phyloP scores from a whole-genome alignment of 2,888 invertebrate species.

The Punctoribates punctum region DNA sequence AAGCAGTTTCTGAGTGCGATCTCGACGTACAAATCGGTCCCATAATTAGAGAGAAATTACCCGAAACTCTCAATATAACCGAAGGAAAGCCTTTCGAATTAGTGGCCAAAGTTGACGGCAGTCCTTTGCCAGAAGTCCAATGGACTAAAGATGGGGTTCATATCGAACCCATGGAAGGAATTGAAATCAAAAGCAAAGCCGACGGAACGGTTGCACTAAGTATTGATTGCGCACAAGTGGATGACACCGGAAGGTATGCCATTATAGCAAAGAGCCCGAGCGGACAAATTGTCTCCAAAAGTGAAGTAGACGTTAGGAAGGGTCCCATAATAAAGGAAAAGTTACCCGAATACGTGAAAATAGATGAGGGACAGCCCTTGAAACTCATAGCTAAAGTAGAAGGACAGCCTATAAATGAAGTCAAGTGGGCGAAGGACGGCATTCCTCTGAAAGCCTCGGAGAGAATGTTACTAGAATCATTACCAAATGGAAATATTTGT shows the following conservation, averaged over 20 bases:
- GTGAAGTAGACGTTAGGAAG: conserved; percentile 42
- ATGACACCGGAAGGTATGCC: conserved; percentile 79
- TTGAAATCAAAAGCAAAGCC: conserved; percentile 62
- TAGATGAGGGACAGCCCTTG: conserved; percentile 54
- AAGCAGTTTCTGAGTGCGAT: conserved; percentile 41
- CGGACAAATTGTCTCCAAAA: conserved; percentile 48
- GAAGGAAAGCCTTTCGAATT: conserved; percentile 41
- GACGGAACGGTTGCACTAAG: conserved; percentile 71
- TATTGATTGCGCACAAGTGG: conserved; percentile 57
- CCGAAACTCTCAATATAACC: conserved; percentile 42
- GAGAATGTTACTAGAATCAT: conserved; percentile 33
- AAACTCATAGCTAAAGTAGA: conserved; percentile 59
- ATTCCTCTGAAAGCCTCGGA: background rate
- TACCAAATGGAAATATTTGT: conserved; percentile 45
- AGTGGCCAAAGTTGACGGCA: conserved; percentile 72
- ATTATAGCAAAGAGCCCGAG: conserved; percentile 53
- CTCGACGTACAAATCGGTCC: conserved; percentile 39
- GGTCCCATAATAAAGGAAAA: conserved; percentile 62
- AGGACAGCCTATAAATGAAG: conserved; percentile 69
- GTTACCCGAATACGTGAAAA: conserved; percentile 51
- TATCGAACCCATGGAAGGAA: conserved; percentile 49
- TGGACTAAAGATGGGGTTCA: conserved; percentile 57
- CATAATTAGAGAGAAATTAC: conserved; percentile 42
- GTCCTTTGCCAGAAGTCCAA: conserved; percentile 78
- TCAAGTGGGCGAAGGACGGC: conserved; percentile 65